A percentile compares a stretch with the other conserved stretches of the same genome.
These are phyloP conservation scores for Esox lucius DNA, from an alignment of 2,797 vertebrate species.

Conservation along the genomic window DNA sequence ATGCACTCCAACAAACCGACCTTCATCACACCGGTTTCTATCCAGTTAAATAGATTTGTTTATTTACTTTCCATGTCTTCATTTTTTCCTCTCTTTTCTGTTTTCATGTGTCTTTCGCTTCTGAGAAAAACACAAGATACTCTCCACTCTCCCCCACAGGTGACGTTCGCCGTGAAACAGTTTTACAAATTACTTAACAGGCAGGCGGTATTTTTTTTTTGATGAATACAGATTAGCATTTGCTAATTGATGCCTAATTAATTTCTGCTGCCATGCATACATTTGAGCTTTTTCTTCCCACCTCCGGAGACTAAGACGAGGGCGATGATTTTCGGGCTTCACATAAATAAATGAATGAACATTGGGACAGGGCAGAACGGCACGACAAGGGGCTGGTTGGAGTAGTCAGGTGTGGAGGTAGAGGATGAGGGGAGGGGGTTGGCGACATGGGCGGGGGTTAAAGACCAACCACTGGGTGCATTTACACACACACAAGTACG, in stretches of 20 bases:
- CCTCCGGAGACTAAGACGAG: constrained; percentile 71
- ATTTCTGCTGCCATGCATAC: constrained; percentile 82
- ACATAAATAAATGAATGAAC: constrained; percentile 84
- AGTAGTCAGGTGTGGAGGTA: constrained; percentile 66
- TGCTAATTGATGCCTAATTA: constrained; percentile 86
- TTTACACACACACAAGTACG: constrained; percentile 13
- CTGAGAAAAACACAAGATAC: constrained; percentile 65
- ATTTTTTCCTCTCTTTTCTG: constrained; percentile 58
- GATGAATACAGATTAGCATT: constrained; percentile 80
- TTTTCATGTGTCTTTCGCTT: constrained; percentile 58
- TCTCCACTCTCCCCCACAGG: constrained; percentile 63
- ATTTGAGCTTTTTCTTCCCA: constrained; percentile 67
- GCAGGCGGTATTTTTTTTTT: constrained; percentile 62
- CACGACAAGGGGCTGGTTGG: constrained; percentile 52
- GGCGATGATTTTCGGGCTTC: constrained; percentile 66
- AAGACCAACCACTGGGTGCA: constrained; percentile 55
- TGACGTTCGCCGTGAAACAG: constrained; percentile 66
- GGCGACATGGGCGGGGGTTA: constrained; percentile 52
- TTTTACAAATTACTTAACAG: constrained; percentile 81
- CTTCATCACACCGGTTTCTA: constrained; percentile 3
- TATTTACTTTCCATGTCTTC: constrained; percentile 71
- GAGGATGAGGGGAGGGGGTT: background rate
- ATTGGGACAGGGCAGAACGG: constrained; percentile 69
- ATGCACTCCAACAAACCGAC: constrained; percentile 56
- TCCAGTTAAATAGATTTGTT: constrained; percentile 56